Evolutionary conservation across 2,797 vertebrate genomes (phyloP).

Genomic region (Tokudaia tokunoshimensis): DNA sequence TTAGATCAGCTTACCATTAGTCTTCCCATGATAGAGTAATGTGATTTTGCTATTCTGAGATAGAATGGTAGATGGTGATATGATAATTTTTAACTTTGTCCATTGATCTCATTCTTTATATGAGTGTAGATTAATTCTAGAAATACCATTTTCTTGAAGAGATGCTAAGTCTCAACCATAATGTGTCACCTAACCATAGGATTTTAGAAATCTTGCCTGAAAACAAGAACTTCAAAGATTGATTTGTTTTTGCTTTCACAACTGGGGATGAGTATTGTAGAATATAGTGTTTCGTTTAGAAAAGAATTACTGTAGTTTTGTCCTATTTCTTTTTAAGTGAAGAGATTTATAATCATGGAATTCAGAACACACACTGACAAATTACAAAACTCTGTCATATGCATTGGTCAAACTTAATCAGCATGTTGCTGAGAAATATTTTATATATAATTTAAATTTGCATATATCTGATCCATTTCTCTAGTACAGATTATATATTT

Average conservation of each 20-base stretch:
- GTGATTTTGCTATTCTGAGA: background rate
- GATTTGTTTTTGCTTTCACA: constrained; percentile 55
- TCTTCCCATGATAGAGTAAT: background rate
- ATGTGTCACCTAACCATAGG: background rate
- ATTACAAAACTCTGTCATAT: constrained; percentile 46
- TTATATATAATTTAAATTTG: constrained; percentile 71
- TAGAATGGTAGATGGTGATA: background rate
- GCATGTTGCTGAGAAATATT: constrained; percentile 53
- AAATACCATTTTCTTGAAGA: background rate
- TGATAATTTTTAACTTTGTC: background rate
- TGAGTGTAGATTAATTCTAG: background rate
- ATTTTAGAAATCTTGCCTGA: constrained; percentile 31
- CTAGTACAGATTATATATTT: constrained; percentile 66
- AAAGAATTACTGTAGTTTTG: constrained; percentile 62
- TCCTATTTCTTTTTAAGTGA: constrained; percentile 71
- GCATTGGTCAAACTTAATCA: constrained; percentile 63
- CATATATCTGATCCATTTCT: constrained; percentile 66
- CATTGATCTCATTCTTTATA: background rate
- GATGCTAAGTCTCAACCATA: background rate
- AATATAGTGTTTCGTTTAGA: background rate
- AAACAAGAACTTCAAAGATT: constrained; percentile 53
- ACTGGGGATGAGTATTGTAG: constrained; percentile 49
- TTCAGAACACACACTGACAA: constrained; percentile 21
- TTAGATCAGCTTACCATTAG: background rate
- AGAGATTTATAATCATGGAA: constrained; percentile 51